These are phyloP conservation scores for Jaculus jaculus DNA, from an alignment of 2,113 vertebrate genomes.

Conservation along the genomic window DNA sequence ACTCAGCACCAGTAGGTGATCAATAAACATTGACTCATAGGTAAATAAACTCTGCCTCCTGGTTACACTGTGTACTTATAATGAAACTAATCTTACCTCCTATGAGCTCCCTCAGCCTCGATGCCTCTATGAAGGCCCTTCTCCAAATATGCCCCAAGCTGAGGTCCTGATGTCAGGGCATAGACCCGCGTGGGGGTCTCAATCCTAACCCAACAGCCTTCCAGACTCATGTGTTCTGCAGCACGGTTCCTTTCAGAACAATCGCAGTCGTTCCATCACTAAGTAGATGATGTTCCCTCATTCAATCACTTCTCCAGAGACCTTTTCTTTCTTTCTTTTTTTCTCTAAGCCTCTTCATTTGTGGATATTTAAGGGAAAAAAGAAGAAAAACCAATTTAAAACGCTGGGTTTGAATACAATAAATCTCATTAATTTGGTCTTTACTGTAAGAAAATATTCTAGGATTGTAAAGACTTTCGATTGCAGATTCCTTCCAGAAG, in stretches of 20 bases:
- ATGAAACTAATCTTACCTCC: no score
- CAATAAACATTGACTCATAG: background rate
- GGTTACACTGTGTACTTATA: background rate
- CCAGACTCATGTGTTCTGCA: fast-evolving
- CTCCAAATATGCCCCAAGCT: background rate
- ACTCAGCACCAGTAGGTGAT: background rate
- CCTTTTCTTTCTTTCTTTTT: background rate
- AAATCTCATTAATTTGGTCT: constrained; percentile 57
- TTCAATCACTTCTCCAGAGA: background rate
- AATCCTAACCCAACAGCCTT: no score
- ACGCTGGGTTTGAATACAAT: background rate
- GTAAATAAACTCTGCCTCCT: background rate
- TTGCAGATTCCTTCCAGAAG: background rate
- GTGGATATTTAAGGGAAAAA: constrained; percentile 14
- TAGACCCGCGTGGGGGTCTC: fast-evolving
- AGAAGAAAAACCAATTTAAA: constrained; percentile 26
- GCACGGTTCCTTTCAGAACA: background rate
- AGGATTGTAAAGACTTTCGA: background rate
- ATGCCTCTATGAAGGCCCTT: background rate
- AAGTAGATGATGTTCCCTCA: background rate
- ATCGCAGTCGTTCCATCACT: fast-evolving
- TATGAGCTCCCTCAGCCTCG: background rate
- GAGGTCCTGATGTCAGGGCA: background rate
- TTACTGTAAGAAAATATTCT: background rate
- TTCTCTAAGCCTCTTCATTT: constrained; percentile 20